phyloP scores from a whole-genome alignment of 2,113 vertebrate species.

The Oncorhynchus tshawytscha region DNA sequence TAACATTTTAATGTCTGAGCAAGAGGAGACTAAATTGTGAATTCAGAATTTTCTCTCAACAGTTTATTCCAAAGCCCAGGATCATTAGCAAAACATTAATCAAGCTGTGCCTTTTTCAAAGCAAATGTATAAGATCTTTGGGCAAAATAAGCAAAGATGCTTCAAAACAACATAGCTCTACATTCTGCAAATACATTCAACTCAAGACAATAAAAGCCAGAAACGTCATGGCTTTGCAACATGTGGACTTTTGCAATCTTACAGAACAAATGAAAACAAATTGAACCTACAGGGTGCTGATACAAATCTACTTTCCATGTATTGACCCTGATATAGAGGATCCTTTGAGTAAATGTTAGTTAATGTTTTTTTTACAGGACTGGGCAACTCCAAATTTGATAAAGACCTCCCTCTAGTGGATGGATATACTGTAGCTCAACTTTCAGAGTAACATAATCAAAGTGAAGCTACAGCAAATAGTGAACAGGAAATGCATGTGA shows the following conservation, averaged over 20 bases:
- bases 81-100: neutral
- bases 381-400: neutral
- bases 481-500: too few species aligned
- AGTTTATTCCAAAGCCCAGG: neutral
- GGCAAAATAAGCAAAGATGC: conserved; percentile 29
- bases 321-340: too few species aligned
- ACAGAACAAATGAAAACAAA: neutral
- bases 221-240: neutral
- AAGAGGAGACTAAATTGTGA: neutral
- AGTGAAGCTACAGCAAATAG: neutral
- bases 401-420: conserved; percentile 36
- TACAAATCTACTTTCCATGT: too few species aligned
- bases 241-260: neutral
- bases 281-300: too few species aligned
- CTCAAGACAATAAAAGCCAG: conserved; percentile 33
- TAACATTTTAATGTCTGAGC: neutral
- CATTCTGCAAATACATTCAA: conserved; percentile 62
- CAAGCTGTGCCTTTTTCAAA: conserved; percentile 13
- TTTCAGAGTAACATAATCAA: neutral
- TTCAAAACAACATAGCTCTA: conserved; percentile 24
- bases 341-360: too few species aligned
- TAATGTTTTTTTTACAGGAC: too few species aligned
- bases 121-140: conserved; percentile 45
- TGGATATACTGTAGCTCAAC: conserved; percentile 14
- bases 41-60: neutral